These are phyloP conservation scores for Lerista edwardsae DNA, from an alignment of 2,797 vertebrate species.

Conservation along the genomic window DNA sequence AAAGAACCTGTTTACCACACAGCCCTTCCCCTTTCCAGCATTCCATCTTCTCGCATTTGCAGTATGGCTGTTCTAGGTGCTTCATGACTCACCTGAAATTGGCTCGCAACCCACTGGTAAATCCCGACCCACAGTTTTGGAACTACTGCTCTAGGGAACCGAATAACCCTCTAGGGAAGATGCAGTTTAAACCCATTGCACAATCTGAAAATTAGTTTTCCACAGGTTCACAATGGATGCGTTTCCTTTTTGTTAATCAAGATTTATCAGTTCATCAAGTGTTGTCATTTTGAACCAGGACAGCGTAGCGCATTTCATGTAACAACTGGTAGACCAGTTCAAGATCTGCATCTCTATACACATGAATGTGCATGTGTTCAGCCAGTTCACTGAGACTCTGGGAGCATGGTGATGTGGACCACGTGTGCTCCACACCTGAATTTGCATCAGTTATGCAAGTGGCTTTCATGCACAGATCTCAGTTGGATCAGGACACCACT, in stretches of 20 bases:
- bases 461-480: neutral
- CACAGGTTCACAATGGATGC: neutral
- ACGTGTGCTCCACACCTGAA: neutral
- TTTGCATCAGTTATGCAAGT: neutral
- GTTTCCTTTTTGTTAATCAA: neutral
- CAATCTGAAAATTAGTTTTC: neutral
- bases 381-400: neutral
- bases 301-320: neutral
- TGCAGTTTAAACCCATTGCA: neutral
- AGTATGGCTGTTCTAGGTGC: too few relatives aligned
- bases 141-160: neutral
- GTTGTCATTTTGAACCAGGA: neutral
- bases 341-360: neutral
- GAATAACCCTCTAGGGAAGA: neutral
- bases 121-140: too few relatives aligned
- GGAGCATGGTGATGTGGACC: neutral
- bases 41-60: too few relatives aligned
- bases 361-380: neutral
- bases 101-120: too few relatives aligned
- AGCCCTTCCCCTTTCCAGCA: too few relatives aligned
- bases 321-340: neutral
- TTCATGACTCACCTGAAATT: too few relatives aligned
- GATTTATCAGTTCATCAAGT: too few relatives aligned
- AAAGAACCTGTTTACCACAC: too few relatives aligned
- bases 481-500: neutral